phyloP scores from a whole-genome alignment of 2,888 invertebrate genomes.

The Pseudococcus longispinus region DNA sequence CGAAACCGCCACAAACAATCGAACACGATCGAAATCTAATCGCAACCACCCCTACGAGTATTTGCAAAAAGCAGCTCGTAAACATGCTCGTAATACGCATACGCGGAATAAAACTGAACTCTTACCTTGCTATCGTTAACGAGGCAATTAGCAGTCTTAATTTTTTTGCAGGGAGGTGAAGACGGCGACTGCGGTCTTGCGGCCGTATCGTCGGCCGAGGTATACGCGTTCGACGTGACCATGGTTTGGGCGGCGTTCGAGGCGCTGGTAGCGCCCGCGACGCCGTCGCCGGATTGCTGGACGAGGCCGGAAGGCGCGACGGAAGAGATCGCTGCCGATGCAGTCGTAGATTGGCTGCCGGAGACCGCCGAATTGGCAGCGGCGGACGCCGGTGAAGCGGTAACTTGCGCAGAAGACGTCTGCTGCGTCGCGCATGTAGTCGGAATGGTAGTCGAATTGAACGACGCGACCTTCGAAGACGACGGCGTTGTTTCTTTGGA shows the following conservation, averaged over 20 bases:
- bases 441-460: conserved; percentile 46
- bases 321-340: conserved; percentile 64
- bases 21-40: too few species aligned
- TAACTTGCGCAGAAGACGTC: conserved; percentile 55
- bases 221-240: conserved; percentile 60
- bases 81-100: neutral
- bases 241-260: neutral
- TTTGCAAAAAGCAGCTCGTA: neutral
- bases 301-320: conserved; percentile 65
- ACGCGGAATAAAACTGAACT: neutral
- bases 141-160: conserved; percentile 60
- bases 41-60: too few species aligned
- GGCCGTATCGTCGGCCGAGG: conserved; percentile 54
- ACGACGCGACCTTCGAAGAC: conserved; percentile 63
- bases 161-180: conserved; percentile 58
- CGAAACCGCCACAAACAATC: too few species aligned
- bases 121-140: conserved; percentile 52
- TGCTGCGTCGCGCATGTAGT: conserved; percentile 48
- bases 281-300: conserved; percentile 60
- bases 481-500: conserved; percentile 15
- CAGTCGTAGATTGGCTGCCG: conserved; percentile 62
- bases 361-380: conserved; percentile 63
- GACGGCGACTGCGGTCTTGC: conserved; percentile 58
- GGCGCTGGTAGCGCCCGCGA: neutral
- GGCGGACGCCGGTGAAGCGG: conserved; percentile 48